phyloP scores from a whole-genome alignment of 2,797 vertebrate genomes.

The Hydrocynus forskahlii region DNA sequence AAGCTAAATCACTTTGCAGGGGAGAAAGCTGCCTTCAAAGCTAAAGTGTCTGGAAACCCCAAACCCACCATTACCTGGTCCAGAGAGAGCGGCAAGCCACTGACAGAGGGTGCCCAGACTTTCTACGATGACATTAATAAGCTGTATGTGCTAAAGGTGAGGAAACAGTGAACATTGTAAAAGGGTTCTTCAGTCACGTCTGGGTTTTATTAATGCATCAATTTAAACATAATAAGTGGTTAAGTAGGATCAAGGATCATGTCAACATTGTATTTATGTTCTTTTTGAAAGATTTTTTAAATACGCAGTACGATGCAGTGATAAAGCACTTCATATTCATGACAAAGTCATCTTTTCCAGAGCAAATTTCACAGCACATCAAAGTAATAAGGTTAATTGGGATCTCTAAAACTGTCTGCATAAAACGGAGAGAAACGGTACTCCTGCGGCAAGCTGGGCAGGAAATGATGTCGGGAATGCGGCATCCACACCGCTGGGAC shows the following conservation, averaged over 20 bases:
- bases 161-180: not conserved
- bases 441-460: no score
- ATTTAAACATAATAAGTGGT: no score
- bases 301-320: not conserved
- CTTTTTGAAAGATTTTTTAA: not conserved
- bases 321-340: not conserved
- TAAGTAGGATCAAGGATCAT: not conserved
- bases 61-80: conserved; percentile 65
- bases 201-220: not conserved
- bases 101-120: conserved; percentile 65
- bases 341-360: not conserved
- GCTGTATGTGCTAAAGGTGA: conserved; percentile 72
- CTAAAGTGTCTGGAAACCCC: conserved; percentile 65
- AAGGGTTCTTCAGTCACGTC: not conserved
- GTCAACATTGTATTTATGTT: not conserved
- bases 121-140: conserved; percentile 72
- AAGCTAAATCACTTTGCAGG: conserved; percentile 48
- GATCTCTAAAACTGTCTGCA: no score
- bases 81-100: conserved; percentile 59
- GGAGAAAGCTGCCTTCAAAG: conserved; percentile 69
- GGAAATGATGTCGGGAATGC: no score
- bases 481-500: no score
- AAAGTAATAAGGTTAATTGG: not conserved
- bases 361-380: not conserved
- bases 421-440: no score